Conservation (phyloP, 2,797 vertebrate species). For the Xenentodon cancila region DNA sequence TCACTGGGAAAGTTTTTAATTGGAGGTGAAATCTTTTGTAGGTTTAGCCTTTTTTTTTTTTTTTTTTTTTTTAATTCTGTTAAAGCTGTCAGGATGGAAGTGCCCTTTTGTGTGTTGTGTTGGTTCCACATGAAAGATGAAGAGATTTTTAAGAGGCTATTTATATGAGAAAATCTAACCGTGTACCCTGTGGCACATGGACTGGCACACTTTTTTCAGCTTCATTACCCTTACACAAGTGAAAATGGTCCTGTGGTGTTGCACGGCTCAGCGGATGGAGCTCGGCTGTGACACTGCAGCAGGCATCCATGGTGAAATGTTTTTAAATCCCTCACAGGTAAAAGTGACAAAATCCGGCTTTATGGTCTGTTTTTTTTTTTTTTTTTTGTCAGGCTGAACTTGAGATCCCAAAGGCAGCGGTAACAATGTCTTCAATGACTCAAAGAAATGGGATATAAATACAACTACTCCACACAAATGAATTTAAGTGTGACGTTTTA, state of each 20-base stretch:
- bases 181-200: slow-evolving; percentile 27
- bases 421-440: slow-evolving; percentile 7
- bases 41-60: slow-evolving; percentile 19
- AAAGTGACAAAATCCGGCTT: slow-evolving; percentile 15
- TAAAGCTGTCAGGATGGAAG: slow-evolving; percentile 28
- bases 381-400: slow-evolving; percentile 30
- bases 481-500: not conserved
- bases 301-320: slow-evolving; percentile 22
- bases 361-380: no score
- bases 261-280: slow-evolving; percentile 37
- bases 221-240: slow-evolving; percentile 69
- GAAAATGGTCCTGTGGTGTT: slow-evolving; percentile 60
- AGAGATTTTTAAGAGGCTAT: slow-evolving; percentile 55
- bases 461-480: not conserved
- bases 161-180: slow-evolving; percentile 41
- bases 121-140: slow-evolving; percentile 42
- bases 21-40: slow-evolving; percentile 50
- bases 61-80: slow-evolving; percentile 14
- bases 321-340: slow-evolving; percentile 27
- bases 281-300: slow-evolving; percentile 23
- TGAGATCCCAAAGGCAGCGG: not conserved
- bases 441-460: slow-evolving; percentile 17
- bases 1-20: slow-evolving; percentile 68
- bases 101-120: slow-evolving; percentile 51
- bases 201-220: slow-evolving; percentile 43